Evolutionary conservation across 2,797 vertebrate species (phyloP).

Genomic region (Hydrophis major): DNA sequence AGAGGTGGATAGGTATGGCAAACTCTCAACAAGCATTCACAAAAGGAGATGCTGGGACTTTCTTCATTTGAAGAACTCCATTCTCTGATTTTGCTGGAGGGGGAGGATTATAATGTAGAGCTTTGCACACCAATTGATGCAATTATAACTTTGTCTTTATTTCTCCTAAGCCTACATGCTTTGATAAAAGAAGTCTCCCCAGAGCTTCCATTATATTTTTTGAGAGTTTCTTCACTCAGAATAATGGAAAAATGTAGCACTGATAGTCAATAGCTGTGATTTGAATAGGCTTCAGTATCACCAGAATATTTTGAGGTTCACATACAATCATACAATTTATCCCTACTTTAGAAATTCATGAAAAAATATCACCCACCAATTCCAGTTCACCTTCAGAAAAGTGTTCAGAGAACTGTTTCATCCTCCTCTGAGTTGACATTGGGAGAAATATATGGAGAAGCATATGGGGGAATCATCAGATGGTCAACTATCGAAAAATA

Average conservation of each 20-base stretch:
- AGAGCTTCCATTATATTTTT: not conserved
- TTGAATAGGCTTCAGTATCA: not conserved
- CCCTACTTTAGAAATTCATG: not conserved
- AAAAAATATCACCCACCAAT: not conserved
- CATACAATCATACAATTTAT: not conserved
- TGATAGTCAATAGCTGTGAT: not conserved
- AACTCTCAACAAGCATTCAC: not conserved
- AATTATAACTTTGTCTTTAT: not conserved
- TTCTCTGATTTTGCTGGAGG: not conserved
- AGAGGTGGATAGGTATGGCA: not conserved
- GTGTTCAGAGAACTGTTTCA: not conserved
- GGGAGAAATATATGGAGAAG: not conserved
- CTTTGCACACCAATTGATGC: not conserved
- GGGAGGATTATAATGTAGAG: not conserved
- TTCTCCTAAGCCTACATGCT: not conserved
- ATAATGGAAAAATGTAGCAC: not conserved
- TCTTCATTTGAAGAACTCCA: not conserved
- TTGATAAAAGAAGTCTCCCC: not conserved
- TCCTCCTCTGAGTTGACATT: not conserved
- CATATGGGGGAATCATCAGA: not conserved
- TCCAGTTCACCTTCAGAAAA: not conserved
- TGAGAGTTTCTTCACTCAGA: not conserved
- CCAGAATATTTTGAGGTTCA: not conserved
- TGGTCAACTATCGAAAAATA: not conserved
- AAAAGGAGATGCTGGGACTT: not conserved